A percentile compares a stretch with the other conserved stretches of the same genome.
These are phyloP conservation scores for Bathynomus jamesi DNA, from an alignment of 1,140 invertebrate species.

Conservation along the genomic window DNA sequence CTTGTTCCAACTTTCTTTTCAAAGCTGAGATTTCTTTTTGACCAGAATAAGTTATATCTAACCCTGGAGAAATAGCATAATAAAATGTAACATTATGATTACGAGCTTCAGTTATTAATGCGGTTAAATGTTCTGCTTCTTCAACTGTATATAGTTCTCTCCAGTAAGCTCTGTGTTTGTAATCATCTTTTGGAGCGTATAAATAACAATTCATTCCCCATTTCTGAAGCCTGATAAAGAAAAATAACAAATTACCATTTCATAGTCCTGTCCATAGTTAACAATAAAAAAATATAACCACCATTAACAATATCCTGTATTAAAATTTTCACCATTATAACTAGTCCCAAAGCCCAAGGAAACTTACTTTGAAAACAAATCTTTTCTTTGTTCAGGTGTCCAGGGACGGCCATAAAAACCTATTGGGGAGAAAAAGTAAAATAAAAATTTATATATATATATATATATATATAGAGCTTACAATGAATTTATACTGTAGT, in stretches of 20 bases:
- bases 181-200: conserved; percentile 97
- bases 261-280: too few species aligned
- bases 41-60: conserved; percentile 95
- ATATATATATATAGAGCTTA: conserved; percentile 10
- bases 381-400: conserved; percentile 95
- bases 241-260: conserved; percentile 25
- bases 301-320: too few species aligned
- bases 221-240: conserved; percentile 66
- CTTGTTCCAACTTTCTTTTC: conserved; percentile 92
- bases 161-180: conserved; percentile 95
- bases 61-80: conserved; percentile 94
- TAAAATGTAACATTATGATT: conserved; percentile 89
- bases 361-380: conserved; percentile 86
- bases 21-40: conserved; percentile 77
- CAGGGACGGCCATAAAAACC: conserved; percentile 98
- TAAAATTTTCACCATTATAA: too few species aligned
- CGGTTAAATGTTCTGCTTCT: conserved; percentile 90
- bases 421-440: conserved; percentile 47
- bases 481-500: conserved; percentile 5
- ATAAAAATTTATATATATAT: not conserved
- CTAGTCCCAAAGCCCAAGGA: too few species aligned
- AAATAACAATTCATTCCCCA: conserved; percentile 94
- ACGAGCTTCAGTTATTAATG: conserved; percentile 77
- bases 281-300: too few species aligned
- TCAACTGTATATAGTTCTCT: conserved; percentile 93